Evolutionary conservation across 2,888 invertebrate species (phyloP), one percentile per base, ranked within the genome.

Genomic region (Anaspis maculata): DNA sequence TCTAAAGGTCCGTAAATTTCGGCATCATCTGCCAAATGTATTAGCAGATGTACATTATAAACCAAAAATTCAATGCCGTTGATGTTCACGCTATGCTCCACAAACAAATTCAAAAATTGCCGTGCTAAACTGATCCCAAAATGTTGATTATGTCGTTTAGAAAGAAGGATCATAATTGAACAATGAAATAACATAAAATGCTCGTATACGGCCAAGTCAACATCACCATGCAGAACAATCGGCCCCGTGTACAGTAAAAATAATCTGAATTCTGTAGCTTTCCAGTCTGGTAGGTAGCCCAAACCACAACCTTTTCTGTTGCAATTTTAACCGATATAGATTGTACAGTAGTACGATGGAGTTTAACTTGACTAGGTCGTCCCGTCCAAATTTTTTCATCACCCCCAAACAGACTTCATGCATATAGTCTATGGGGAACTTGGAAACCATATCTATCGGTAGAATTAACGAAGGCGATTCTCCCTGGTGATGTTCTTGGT

Each of bases 221-320:
- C 10, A 34, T 35, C 34, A 16, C 25, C 31, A 15, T 32, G 31
- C 12, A 41, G 25, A 13, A 43, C 15, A 6, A 10, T 14, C 9
- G 15, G 27, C n/a, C 27, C 27, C 15, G 30, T 25, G 35, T 41
- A 41, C n/a, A 43, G 19, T 13, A 41, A 15, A 37, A 43, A 31
- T n/a, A 6, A 27, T 27, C 14, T 37, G 15, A 3, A 30, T 30
- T 44, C 44, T n/a, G 44, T 44, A 9, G 42, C 45, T 29, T 45
- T 41, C 24, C 31, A 45, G 9, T 34, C 33, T 27, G 37, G 30
- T 27, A 45, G 22, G 16, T 35, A 36, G 28, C 16, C 25, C 29
- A 42, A 16, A 3, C 24, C 25, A 21, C 37, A 10, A 16, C 41
- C 34, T 31, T 42, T 39, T 27, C 41, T 24, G 31, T 25, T 27